Base-by-base conservation (phyloP, 2,113 vertebrate species). In the Orcinus orca region DNA sequence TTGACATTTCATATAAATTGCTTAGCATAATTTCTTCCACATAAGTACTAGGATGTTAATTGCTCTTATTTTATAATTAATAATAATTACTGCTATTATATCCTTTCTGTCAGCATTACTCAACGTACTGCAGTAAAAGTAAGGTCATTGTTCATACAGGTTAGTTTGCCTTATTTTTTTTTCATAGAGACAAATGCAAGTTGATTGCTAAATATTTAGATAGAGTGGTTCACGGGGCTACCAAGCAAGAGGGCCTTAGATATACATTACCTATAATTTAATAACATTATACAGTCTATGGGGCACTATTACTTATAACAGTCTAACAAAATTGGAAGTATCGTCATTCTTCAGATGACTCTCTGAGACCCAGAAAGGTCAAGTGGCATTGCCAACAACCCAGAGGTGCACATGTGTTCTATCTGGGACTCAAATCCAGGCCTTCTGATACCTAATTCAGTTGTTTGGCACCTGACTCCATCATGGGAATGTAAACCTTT, bases 121-220 rank as follows among this genome's bases (percentile, higher is more conserved):
- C 31, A 44, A 92, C 55, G 5, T 81, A 14, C 26, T 21, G 6
- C 47, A 81, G 31, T 68, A 81, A 96, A 67, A 80, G 55, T 73
- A 33, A 74, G 38, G 25, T 81, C 41, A 21, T 2, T 2, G 1
- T 82, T 83, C n/a, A 47, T 70, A 13, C 55, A 63, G 4, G 13
- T 86, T 86, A 70, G 15, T 85, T 96, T 50, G 15, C 25, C 21
- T 92, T 76, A n/a, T 68, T 95, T 90, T 90, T 15, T 15, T 96
- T 86, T 86, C 62, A 33, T 58, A 36, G 71, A 89, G 60, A 55
- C 18, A 95, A 47, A 79, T 73, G 33, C 26, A 15, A 53, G 18
- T 88, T 88, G n/a, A 58, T 10, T 68, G 20, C 31, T 80, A 62
- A 67, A 14, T 92, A 36, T 71, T 73, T 60, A 85, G 8, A 38